These are phyloP conservation scores for Crocidura indochinensis DNA, from an alignment of 2,797 vertebrate genomes.

Conservation along the genomic window DNA sequence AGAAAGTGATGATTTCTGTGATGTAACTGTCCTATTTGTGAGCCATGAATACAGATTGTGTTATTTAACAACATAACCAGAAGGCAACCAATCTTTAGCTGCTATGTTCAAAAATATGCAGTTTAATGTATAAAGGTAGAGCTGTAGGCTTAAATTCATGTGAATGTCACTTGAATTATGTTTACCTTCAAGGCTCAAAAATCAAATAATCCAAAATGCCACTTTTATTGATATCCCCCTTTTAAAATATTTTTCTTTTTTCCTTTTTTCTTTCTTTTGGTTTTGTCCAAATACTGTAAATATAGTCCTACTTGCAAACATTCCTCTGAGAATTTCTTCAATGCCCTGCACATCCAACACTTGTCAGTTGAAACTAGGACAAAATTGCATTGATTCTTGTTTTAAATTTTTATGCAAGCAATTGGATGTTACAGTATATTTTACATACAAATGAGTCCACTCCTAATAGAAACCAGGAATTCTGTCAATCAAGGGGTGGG, in stretches of 20 bases:
- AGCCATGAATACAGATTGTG: conserved; percentile 47
- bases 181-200: conserved; percentile 70
- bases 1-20: conserved; percentile 30
- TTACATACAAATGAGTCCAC: conserved; percentile 76
- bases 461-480: conserved; percentile 77
- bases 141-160: conserved; percentile 5
- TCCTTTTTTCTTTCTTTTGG: not conserved
- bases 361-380: conserved; percentile 54
- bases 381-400: conserved; percentile 68
- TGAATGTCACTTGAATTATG: conserved; percentile 40
- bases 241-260: not conserved
- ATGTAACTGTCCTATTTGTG: conserved; percentile 11
- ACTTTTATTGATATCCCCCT: conserved; percentile 24
- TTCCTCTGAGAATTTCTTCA: conserved; percentile 40
- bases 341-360: not conserved
- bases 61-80: not conserved
- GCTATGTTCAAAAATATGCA: conserved; percentile 39
- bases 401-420: conserved; percentile 73
- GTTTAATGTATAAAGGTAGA: not conserved
- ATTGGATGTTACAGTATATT: conserved; percentile 76
- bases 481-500: conserved; percentile 74
- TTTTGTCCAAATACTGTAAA: conserved; percentile 65
- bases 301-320: not conserved
- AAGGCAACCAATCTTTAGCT: conserved; percentile 22
- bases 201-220: conserved; percentile 32